Percentiles rank a stretch among this genome's conserved stretches.
Conservation (phyloP, 2,797 vertebrate genomes). For the Salarias fasciatus region DNA sequence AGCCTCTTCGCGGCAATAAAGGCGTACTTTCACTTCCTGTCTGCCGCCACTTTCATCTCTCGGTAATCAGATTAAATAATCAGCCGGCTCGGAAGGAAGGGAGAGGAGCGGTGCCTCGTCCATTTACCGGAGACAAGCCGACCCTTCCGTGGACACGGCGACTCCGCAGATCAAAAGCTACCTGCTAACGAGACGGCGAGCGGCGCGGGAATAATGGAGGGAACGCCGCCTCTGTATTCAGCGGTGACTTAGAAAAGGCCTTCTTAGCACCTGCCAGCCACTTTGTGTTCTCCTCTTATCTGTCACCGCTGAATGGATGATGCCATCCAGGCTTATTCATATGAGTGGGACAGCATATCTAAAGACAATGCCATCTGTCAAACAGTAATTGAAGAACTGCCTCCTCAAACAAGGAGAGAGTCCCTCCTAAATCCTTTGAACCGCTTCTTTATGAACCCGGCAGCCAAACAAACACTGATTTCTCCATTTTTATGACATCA, state of each 20-base stretch:
- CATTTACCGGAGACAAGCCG: constrained; percentile 73
- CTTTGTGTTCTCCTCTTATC: constrained; percentile 73
- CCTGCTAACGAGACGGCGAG: constrained; percentile 49
- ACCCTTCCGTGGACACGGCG: constrained; percentile 83
- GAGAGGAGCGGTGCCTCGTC: constrained; percentile 65
- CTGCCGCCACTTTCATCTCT: constrained; percentile 80
- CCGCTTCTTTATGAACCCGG: constrained; percentile 63
- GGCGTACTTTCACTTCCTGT: constrained; percentile 76
- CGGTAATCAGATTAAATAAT: constrained; percentile 84
- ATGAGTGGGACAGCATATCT: constrained; percentile 69
- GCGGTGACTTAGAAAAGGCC: constrained; percentile 37
- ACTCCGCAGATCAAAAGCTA: constrained; percentile 83
- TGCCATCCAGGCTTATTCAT: constrained; percentile 58
- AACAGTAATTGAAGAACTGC: constrained; percentile 71
- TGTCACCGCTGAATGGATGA: constrained; percentile 64
- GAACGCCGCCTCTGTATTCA: constrained; percentile 23
- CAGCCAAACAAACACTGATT: constrained; percentile 74
- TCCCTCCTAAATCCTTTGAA: constrained; percentile 67
- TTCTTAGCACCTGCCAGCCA: constrained; percentile 82
- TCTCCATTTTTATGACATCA: constrained; percentile 78
- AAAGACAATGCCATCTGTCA: constrained; percentile 79
- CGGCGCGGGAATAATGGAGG: constrained; percentile 59
- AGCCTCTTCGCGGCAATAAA: constrained; percentile 52
- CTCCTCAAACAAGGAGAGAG: constrained; percentile 66
- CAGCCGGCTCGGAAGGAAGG: constrained; percentile 78